phyloP scores from a whole-genome alignment of 2,797 vertebrate species.

The Coluber constrictor region DNA sequence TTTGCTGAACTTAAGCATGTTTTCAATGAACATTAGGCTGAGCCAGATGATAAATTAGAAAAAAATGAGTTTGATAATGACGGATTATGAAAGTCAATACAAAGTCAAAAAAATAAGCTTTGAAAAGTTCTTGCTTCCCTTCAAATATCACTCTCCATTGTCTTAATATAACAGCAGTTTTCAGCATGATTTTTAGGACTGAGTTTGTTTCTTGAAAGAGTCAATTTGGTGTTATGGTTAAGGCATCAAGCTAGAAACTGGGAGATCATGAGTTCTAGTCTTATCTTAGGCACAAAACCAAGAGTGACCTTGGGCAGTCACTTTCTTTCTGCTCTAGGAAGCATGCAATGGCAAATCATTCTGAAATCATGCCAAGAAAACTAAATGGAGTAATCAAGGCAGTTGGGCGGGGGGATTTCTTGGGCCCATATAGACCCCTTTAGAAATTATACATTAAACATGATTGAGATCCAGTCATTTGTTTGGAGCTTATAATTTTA shows the following conservation, averaged over 20 bases:
- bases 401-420: background rate
- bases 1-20: background rate
- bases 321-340: background rate
- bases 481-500: background rate
- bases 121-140: background rate
- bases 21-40: background rate
- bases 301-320: background rate
- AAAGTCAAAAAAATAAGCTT: background rate
- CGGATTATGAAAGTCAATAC: background rate
- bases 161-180: background rate
- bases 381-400: background rate
- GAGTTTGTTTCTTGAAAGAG: background rate
- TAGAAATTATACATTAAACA: background rate
- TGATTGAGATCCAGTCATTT: background rate
- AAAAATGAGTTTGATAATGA: background rate
- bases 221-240: background rate
- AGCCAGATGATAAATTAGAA: background rate
- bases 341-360: background rate
- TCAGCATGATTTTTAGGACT: background rate
- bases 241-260: background rate
- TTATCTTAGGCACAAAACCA: background rate
- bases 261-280: background rate
- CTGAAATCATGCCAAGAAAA: background rate
- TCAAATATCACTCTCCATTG: background rate
- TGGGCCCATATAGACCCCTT: background rate